Conservation (phyloP, 2,797 vertebrate genomes). For the Peromyscus aztecus region DNA sequence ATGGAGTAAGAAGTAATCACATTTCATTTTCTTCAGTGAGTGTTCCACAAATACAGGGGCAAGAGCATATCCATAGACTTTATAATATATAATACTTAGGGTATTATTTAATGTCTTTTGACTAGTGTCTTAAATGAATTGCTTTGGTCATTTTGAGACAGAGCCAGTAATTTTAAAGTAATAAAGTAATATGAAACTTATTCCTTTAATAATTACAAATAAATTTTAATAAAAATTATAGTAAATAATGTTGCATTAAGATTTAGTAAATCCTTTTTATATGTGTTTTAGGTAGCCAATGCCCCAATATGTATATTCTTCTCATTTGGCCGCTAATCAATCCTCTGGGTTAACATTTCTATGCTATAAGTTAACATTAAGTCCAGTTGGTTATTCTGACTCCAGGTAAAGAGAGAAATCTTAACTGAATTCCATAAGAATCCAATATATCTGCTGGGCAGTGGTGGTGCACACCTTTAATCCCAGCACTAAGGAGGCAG, state of each 20-base stretch:
- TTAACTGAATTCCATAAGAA: neutral
- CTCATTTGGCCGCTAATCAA: conserved; percentile 38
- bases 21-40: conserved; percentile 51
- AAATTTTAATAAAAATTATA: conserved; percentile 64
- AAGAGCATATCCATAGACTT: neutral
- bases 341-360: neutral
- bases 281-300: conserved; percentile 43
- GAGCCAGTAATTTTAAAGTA: conserved; percentile 51
- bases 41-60: neutral
- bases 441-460: neutral
- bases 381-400: conserved; percentile 41
- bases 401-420: conserved; percentile 30
- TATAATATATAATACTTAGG: neutral
- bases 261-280: conserved; percentile 37
- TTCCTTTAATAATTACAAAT: conserved; percentile 64
- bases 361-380: conserved; percentile 43
- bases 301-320: neutral
- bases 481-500: no score
- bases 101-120: conserved; percentile 62
- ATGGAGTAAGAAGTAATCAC: conserved; percentile 48
- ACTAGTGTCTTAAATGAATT: conserved; percentile 61
- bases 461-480: no score
- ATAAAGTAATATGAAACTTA: conserved; percentile 31
- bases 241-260: conserved; percentile 56
- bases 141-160: conserved; percentile 56